Evolutionary conservation across 2,797 vertebrate species (phyloP).

Genomic region (Mus spretus): DNA sequence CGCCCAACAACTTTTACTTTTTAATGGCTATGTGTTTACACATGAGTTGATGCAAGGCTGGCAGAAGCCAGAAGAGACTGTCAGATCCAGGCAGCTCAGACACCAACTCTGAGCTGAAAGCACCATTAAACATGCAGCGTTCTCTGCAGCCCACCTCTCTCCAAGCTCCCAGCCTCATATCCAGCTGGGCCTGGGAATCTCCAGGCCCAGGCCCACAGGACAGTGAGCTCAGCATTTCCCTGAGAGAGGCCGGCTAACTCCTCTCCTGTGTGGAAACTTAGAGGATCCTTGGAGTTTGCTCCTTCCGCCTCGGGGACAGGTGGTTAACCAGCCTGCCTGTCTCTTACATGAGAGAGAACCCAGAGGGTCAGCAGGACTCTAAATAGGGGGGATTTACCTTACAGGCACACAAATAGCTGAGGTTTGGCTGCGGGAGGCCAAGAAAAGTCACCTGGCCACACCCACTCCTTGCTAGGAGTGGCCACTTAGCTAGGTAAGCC

Average conservation of each 20-base stretch:
- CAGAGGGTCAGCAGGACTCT: neutral
- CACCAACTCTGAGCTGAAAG: neutral
- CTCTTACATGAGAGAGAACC: neutral
- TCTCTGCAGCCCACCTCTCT: neutral
- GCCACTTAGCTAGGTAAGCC: neutral
- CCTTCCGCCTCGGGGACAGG: neutral
- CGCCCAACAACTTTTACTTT: neutral
- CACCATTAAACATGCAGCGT: neutral
- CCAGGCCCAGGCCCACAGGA: neutral
- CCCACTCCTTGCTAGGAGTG: neutral
- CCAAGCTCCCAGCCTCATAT: fast-evolving
- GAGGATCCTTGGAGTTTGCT: neutral
- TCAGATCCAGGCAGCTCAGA: neutral
- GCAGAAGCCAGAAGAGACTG: neutral
- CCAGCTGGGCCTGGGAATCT: neutral
- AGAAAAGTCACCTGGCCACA: constrained; percentile 33
- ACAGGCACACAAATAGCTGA: neutral
- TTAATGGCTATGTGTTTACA: neutral
- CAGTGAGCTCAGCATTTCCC: neutral
- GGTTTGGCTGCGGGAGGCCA: neutral
- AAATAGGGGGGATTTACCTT: neutral
- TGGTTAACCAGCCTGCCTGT: neutral
- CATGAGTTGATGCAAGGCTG: neutral
- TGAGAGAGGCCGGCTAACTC: neutral
- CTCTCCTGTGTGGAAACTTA: neutral